Conservation (phyloP, 2,797 vertebrate genomes). For the Mareca strepera region DNA sequence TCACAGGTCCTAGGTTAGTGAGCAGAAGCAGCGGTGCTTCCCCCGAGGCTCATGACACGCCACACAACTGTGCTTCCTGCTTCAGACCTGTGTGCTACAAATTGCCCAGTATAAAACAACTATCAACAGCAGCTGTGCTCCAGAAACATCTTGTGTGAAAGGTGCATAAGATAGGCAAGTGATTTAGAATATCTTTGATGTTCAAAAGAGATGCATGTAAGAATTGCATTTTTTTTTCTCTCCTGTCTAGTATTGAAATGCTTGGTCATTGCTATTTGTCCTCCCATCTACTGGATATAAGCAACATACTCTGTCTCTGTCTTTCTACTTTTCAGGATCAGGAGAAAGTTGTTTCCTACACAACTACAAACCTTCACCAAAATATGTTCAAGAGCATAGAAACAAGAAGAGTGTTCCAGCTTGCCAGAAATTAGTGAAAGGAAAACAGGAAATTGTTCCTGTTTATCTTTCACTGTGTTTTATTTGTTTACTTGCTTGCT, state of each 20-base stretch:
- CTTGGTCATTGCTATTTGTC: not conserved
- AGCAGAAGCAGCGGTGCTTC: accelerated
- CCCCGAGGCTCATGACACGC: accelerated
- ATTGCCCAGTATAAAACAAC: not conserved
- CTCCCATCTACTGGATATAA: not conserved
- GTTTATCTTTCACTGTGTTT: conserved; percentile 21
- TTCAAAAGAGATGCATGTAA: not conserved
- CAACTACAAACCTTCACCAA: not conserved
- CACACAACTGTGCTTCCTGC: not conserved
- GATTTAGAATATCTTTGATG: accelerated
- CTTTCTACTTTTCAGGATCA: not conserved
- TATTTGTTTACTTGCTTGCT: not conserved
- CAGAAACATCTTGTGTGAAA: not conserved
- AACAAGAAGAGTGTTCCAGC: not conserved
- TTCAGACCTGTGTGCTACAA: not conserved
- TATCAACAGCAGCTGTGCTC: not conserved
- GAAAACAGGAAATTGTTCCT: conserved; percentile 1
- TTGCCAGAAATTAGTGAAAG: conserved; percentile 41
- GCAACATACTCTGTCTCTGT: not conserved
- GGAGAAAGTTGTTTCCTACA: not conserved
- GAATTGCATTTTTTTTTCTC: not conserved
- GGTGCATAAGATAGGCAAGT: not conserved
- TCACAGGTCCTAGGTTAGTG: accelerated
- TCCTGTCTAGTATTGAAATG: not conserved
- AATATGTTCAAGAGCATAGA: not conserved